phyloP scores from a whole-genome alignment of 2,113 vertebrate species.

The Heterotilapia buettikoferi region DNA sequence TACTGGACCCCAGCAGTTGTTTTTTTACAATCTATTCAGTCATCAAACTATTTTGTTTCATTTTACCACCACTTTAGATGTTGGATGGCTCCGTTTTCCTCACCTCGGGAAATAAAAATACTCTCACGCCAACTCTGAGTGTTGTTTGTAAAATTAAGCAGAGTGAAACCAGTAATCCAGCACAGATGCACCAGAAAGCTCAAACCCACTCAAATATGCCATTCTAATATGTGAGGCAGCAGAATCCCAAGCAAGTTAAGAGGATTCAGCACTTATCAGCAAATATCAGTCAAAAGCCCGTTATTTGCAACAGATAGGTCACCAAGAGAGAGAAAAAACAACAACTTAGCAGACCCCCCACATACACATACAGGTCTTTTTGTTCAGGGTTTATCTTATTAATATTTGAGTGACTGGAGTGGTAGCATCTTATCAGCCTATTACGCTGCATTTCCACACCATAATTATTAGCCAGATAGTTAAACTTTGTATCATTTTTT shows the following conservation, averaged over 20 bases:
- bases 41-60: background rate
- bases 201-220: background rate
- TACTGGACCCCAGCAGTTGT: background rate
- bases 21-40: background rate
- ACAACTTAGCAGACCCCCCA: background rate
- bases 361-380: background rate
- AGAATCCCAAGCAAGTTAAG: background rate
- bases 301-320: background rate
- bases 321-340: background rate
- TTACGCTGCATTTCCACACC: background rate
- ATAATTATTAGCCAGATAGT: background rate
- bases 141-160: background rate
- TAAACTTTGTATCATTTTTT: background rate
- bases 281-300: background rate
- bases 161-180: background rate
- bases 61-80: background rate
- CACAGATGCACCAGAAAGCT: background rate
- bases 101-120: background rate
- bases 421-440: background rate
- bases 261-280: background rate
- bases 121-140: background rate
- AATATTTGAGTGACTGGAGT: background rate
- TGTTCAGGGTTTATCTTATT: background rate
- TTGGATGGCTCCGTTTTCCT: background rate
- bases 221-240: background rate